Evolutionary conservation across 2,888 invertebrate species (phyloP).

Genomic region (Neoscelio sp.): DNA sequence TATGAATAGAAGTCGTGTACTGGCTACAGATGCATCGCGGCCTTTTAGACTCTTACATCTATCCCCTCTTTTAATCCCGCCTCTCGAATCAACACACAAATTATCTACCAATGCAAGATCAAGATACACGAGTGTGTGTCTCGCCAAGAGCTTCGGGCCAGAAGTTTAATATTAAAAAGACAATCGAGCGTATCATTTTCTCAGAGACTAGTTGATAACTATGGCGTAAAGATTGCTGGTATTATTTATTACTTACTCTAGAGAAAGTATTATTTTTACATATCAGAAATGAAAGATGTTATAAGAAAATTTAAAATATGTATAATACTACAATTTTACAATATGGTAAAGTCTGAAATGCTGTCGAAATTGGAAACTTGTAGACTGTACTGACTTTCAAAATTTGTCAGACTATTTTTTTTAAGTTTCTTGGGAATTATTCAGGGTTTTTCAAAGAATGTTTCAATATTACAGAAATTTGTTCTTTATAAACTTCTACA

Average conservation of each 20-base stretch:
- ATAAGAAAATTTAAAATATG: too few relatives aligned
- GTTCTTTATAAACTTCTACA: not conserved
- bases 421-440: too few relatives aligned
- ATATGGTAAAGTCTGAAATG: too few relatives aligned
- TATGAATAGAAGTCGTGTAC: conserved; percentile 70
- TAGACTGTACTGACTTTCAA: too few relatives aligned
- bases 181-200: conserved; percentile 41
- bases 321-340: too few relatives aligned
- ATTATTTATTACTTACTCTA: conserved; percentile 3
- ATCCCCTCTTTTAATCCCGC: conserved; percentile 48
- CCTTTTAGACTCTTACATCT: conserved; percentile 50
- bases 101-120: conserved; percentile 62
- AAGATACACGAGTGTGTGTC: conserved; percentile 47
- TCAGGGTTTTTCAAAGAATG: too few relatives aligned
- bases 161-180: conserved; percentile 56
- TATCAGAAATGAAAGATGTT: too few relatives aligned
- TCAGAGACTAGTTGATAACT: conserved; percentile 32
- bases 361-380: too few relatives aligned
- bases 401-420: too few relatives aligned
- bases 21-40: conserved; percentile 67
- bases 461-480: too few relatives aligned
- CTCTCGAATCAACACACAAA: conserved; percentile 60
- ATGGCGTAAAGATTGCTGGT: conserved; percentile 8
- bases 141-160: conserved; percentile 56
- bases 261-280: not conserved